Base-by-base conservation (phyloP, 2,797 vertebrate genomes). In the Philypnodon macrostomus region DNA sequence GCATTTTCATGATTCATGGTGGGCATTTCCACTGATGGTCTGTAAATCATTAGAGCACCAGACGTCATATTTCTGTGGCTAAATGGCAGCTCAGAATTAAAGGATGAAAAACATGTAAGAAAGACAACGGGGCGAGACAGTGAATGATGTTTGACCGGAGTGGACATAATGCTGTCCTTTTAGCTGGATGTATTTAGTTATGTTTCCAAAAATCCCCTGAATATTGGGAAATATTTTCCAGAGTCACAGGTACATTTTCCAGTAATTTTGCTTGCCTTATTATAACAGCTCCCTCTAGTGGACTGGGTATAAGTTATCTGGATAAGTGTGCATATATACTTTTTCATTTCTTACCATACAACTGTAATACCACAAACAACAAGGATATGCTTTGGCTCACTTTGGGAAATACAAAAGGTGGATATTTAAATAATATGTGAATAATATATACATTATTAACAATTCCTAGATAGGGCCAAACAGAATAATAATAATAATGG, bases 1-100 rank as follows among this genome's bases (percentile, higher is more conserved):
- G 70, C 74, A 81, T 84, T 82, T 71, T 76, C 58, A 52, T 87
- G 75, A 90, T 89, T 88, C 84, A 88, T 83, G 77, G 67, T 80
- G 66, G 71, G 71, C 82, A 83, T 85, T 87, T 88, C 77, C 76
- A 74, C 76, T 80, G 70, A 73, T 46, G 57, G 65, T 63, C 80
- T 78, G 83, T 63, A 86, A 84, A 86, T 85, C 83, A 85, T 85
- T 84, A 86, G 59, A 51, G 67, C 53, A 29, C 51, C 77, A 84
- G 70, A 80, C 54, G 56, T 84, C 77, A 82, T 77, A 81, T 85
- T 85, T 86, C 77, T 86, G 73, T 30, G 53, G 68, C 57, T 60
- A 73, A 79, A 69, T 74, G 73, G 78, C 73, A 77, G 68, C 65
- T 58, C 19, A 65, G n/a, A 66, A 75, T 46, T 57, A 46, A 15